Percentiles rank a stretch among this genome's conserved stretches.
Evolutionary conservation across 1,140 invertebrate genomes (phyloP).

Genomic region (Drosophila repleta): DNA sequence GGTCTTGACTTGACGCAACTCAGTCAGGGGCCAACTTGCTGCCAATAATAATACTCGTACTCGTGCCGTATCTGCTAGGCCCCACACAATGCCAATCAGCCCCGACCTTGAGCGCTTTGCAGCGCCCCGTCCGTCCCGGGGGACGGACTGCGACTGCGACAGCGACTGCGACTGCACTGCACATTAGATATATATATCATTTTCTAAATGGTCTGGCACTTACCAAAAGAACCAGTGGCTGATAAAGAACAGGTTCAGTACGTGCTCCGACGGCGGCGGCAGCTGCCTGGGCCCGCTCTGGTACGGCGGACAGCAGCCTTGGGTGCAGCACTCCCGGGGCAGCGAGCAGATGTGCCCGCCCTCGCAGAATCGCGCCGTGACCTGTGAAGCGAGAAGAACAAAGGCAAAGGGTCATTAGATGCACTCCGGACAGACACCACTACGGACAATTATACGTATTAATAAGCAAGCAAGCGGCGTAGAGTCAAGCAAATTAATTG

Average conservation of each 20-base stretch:
- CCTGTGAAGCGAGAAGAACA: constrained; percentile 49
- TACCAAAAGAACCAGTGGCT: constrained; percentile 85
- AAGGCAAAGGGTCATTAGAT: constrained; percentile 13
- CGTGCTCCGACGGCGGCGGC: constrained; percentile 84
- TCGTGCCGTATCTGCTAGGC: constrained; percentile 33
- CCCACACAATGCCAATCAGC: constrained; percentile 60
- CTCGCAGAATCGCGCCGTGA: constrained; percentile 84
- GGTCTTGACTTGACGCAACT: constrained; percentile 68
- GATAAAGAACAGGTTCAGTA: constrained; percentile 85
- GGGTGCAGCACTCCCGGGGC: constrained; percentile 89
- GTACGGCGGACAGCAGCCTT: constrained; percentile 88
- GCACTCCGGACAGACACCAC: constrained; percentile 15
- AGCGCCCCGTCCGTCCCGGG: constrained; percentile 27
- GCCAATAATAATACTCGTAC: constrained; percentile 72
- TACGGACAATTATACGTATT: constrained; percentile 1
- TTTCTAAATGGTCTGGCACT: constrained; percentile 39
- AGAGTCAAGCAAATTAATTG: not conserved
- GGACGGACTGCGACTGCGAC: constrained; percentile 37
- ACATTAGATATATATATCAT: constrained; percentile 6
- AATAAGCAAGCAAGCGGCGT: not conserved
- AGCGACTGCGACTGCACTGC: constrained; percentile 10
- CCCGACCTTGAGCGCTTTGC: constrained; percentile 24
- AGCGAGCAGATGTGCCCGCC: constrained; percentile 87
- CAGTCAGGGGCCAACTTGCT: constrained; percentile 63
- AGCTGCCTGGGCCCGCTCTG: constrained; percentile 84